phyloP scores from a whole-genome alignment of 2,113 vertebrate species.

The Pelvicachromis taeniatus region DNA sequence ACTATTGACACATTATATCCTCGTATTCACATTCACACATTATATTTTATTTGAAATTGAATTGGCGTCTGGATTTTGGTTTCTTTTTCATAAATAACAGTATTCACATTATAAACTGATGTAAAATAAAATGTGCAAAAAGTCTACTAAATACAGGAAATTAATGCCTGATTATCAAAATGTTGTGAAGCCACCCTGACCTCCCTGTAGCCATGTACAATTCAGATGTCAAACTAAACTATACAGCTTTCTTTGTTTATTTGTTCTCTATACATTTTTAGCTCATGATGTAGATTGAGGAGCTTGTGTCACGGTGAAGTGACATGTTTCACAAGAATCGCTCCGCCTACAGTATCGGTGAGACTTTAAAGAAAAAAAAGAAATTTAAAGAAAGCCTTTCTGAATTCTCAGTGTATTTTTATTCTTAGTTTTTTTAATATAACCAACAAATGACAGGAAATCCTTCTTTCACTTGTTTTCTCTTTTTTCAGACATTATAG shows the following conservation, averaged over 20 bases:
- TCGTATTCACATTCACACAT: background rate
- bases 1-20: background rate
- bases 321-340: background rate
- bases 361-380: background rate
- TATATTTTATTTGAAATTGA: background rate
- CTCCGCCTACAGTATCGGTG: background rate
- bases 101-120: fast-evolving
- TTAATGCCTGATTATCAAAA: background rate
- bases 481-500: fast-evolving
- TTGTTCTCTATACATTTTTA: fast-evolving
- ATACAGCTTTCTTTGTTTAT: fast-evolving
- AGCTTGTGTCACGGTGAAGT: fast-evolving
- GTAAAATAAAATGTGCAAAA: background rate
- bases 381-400: too few relatives aligned
- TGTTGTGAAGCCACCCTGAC: fast-evolving
- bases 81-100: background rate
- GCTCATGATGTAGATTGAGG: background rate
- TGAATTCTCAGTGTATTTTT: background rate
- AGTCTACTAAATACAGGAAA: background rate
- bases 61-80: background rate
- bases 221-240: background rate
- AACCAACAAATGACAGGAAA: background rate
- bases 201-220: fast-evolving
- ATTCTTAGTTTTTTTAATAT: background rate
- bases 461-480: background rate